Evolutionary conservation across 2,888 invertebrate genomes (phyloP).

Genomic region (Euplexia lucipara): DNA sequence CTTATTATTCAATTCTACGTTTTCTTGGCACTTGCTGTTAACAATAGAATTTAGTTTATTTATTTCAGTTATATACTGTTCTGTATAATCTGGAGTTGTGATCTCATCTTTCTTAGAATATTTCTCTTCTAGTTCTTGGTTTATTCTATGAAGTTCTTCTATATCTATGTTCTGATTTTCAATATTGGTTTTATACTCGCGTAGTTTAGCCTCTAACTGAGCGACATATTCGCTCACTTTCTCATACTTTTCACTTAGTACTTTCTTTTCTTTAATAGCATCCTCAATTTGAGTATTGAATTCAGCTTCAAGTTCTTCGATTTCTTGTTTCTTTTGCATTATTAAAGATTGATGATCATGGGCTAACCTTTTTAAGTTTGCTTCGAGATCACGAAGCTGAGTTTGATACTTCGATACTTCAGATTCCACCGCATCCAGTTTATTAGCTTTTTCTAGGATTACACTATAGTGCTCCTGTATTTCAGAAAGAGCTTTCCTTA

Average conservation of each 20-base stretch:
- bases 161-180: slow-evolving; percentile 78
- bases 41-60: slow-evolving; percentile 89
- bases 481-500: slow-evolving; percentile 84
- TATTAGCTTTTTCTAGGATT: slow-evolving; percentile 80
- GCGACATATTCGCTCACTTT: slow-evolving; percentile 87
- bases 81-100: slow-evolving; percentile 83
- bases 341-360: slow-evolving; percentile 82
- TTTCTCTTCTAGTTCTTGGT: slow-evolving; percentile 78
- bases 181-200: slow-evolving; percentile 80
- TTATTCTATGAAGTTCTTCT: slow-evolving; percentile 79
- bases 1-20: slow-evolving; percentile 78
- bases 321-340: slow-evolving; percentile 83
- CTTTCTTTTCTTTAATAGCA: slow-evolving; percentile 87
- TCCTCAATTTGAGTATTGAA: slow-evolving; percentile 87
- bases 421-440: slow-evolving; percentile 76
- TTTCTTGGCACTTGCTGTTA: slow-evolving; percentile 87
- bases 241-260: slow-evolving; percentile 85
- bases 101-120: slow-evolving; percentile 65
- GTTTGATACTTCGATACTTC: slow-evolving; percentile 78
- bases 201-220: slow-evolving; percentile 78
- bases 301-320: slow-evolving; percentile 85
- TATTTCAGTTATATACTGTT: slow-evolving; percentile 90
- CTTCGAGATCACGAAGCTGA: slow-evolving; percentile 85
- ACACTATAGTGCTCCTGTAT: slow-evolving; percentile 82
- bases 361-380: slow-evolving; percentile 79